phyloP scores from a whole-genome alignment of 2,113 vertebrate genomes.

The Myxocyprinus asiaticus region DNA sequence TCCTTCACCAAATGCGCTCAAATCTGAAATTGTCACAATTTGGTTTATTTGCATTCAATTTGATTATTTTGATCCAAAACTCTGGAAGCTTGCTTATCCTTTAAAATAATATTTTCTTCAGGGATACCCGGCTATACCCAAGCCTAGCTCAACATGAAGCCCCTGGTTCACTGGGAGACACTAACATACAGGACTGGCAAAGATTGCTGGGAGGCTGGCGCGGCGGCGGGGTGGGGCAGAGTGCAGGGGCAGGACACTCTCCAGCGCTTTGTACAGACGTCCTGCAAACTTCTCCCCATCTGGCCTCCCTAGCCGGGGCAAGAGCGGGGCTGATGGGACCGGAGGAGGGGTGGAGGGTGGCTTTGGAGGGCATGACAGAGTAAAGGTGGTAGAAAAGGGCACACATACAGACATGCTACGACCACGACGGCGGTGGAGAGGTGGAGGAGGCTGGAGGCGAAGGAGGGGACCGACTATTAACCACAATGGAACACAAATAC shows the following conservation, averaged over 20 bases:
- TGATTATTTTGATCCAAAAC: background rate
- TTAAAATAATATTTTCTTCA: background rate
- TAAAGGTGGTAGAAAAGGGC: slow-evolving; percentile 82
- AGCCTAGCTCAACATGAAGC: slow-evolving; percentile 17
- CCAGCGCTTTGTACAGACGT: slow-evolving; percentile 95
- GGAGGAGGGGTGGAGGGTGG: slow-evolving; percentile 86
- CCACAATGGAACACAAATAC: slow-evolving; percentile 28
- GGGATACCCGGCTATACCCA: background rate
- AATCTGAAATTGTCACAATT: no score
- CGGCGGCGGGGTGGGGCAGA: slow-evolving; percentile 83
- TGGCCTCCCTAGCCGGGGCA: slow-evolving; percentile 76
- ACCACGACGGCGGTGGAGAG: slow-evolving; percentile 58
- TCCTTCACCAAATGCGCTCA: no score
- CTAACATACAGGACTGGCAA: slow-evolving; percentile 94
- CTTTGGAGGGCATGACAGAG: slow-evolving; percentile 71
- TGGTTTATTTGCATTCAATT: background rate
- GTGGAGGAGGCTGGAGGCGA: slow-evolving; percentile 58
- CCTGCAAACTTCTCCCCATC: slow-evolving; percentile 93
- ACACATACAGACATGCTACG: slow-evolving; percentile 98
- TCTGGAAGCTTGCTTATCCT: background rate
- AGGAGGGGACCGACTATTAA: slow-evolving; percentile 50
- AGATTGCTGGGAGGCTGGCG: slow-evolving; percentile 95
- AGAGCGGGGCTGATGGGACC: slow-evolving; percentile 79
- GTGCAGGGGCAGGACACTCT: slow-evolving; percentile 93
- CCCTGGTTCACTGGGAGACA: slow-evolving; percentile 65